Percentiles rank a stretch among this genome's conserved stretches.
Conservation (phyloP, 2,888 invertebrate genomes). For the Schrankia costaestrigalis region DNA sequence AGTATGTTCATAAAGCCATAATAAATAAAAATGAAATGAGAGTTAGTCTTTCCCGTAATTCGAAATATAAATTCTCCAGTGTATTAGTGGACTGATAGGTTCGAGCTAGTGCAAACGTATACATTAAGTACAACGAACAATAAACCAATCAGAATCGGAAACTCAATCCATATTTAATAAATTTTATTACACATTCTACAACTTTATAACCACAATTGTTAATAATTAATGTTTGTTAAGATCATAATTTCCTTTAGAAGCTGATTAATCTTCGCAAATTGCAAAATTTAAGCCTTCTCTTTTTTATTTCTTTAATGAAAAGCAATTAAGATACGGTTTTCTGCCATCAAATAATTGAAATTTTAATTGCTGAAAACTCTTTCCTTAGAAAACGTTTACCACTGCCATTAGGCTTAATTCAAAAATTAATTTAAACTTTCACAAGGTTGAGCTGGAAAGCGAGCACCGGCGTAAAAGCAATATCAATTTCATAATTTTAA, state of each 20-base stretch:
- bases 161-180: no score
- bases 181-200: conserved; percentile 15
- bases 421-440: conserved; percentile 81
- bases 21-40: no score
- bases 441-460: conserved; percentile 72
- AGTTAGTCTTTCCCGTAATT: no score
- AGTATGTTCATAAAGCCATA: no score
- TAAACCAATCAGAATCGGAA: no score
- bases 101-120: no score
- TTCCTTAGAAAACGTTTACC: conserved; percentile 75
- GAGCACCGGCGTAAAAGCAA: conserved; percentile 73
- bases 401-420: conserved; percentile 77
- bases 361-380: conserved; percentile 74
- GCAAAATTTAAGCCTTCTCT: conserved; percentile 41
- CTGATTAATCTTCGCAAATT: conserved; percentile 35
- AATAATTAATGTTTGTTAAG: conserved; percentile 24
- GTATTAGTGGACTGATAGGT: no score
- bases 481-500: conserved; percentile 82
- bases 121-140: no score
- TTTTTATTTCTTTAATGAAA: conserved; percentile 54
- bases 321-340: conserved; percentile 64
- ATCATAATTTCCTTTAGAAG: conserved; percentile 30
- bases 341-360: conserved; percentile 67
- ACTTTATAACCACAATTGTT: conserved; percentile 12
- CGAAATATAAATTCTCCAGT: no score